These are phyloP conservation scores for Coptodon rendalli DNA, from an alignment of 2,113 vertebrate species.

Conservation along the genomic window DNA sequence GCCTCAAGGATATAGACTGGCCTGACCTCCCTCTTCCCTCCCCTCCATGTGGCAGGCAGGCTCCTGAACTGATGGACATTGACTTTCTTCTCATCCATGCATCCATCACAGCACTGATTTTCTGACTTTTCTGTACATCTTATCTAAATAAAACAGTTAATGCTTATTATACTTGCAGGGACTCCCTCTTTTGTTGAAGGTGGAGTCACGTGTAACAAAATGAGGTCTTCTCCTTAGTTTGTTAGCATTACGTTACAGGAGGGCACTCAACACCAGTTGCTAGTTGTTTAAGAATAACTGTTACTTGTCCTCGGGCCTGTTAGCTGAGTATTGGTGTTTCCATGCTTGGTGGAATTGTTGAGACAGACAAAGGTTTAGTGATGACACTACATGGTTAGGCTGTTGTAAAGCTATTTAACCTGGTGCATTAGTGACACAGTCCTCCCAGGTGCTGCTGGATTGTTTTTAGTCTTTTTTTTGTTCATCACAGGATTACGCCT, in stretches of 20 bases:
- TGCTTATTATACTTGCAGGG: not conserved
- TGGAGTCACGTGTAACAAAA: not conserved
- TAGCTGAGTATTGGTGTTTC: not conserved
- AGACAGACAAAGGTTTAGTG: not conserved
- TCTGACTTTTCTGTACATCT: not conserved
- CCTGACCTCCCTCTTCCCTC: not conserved
- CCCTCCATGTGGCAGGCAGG: not conserved
- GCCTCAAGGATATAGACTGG: not conserved
- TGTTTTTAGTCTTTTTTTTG: not conserved
- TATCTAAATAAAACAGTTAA: not conserved
- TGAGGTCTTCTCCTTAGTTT: not conserved
- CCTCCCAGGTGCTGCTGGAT: not conserved
- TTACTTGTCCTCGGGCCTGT: not conserved
- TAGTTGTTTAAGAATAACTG: not conserved
- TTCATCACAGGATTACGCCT: rapidly evolving
- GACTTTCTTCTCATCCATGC: not conserved
- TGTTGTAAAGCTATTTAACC: not conserved
- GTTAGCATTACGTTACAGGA: rapidly evolving
- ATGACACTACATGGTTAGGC: not conserved
- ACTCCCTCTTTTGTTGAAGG: not conserved
- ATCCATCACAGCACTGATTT: not conserved
- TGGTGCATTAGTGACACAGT: not conserved
- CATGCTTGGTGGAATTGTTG: not conserved
- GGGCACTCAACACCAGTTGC: not conserved
- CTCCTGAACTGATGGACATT: not conserved